Percentiles rank a stretch among this genome's conserved stretches.
These are phyloP conservation scores for Dasypolia templi DNA, from an alignment of 2,888 invertebrate genomes.

Conservation along the genomic window DNA sequence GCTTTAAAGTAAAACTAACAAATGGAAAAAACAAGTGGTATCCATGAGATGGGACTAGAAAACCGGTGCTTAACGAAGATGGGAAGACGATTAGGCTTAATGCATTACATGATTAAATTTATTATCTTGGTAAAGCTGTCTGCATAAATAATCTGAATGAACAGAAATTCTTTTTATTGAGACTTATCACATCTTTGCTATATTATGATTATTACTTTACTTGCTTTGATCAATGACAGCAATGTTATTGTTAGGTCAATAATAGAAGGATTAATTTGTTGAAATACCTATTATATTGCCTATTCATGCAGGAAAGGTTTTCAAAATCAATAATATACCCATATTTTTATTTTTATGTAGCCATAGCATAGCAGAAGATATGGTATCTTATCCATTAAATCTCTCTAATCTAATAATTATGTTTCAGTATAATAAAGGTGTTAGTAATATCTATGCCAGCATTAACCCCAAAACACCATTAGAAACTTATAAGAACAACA, in stretches of 20 bases:
- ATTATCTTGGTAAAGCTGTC: too few relatives aligned
- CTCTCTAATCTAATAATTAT: slow-evolving; percentile 7
- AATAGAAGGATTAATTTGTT: neutral
- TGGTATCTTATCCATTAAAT: slow-evolving; percentile 9
- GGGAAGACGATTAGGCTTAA: neutral
- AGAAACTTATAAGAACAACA: neutral
- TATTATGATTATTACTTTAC: neutral
- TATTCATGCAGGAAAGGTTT: neutral
- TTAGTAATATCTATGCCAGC: neutral
- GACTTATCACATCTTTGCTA: too few relatives aligned
- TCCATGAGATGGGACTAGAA: neutral
- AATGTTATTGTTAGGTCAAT: neutral
- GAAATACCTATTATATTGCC: neutral
- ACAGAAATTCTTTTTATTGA: too few relatives aligned
- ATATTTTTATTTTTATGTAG: neutral
- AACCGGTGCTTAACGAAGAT: neutral
- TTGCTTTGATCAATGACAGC: neutral
- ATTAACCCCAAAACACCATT: slow-evolving; percentile 1
- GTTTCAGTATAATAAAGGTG: neutral
- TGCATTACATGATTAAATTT: too few relatives aligned
- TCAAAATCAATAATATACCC: neutral
- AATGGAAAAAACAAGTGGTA: neutral
- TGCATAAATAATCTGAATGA: too few relatives aligned
- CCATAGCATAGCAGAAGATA: neutral
- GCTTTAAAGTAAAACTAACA: neutral